These are phyloP conservation scores for Betta splendens DNA, from an alignment of 2,797 vertebrate species.

Conservation along the genomic window DNA sequence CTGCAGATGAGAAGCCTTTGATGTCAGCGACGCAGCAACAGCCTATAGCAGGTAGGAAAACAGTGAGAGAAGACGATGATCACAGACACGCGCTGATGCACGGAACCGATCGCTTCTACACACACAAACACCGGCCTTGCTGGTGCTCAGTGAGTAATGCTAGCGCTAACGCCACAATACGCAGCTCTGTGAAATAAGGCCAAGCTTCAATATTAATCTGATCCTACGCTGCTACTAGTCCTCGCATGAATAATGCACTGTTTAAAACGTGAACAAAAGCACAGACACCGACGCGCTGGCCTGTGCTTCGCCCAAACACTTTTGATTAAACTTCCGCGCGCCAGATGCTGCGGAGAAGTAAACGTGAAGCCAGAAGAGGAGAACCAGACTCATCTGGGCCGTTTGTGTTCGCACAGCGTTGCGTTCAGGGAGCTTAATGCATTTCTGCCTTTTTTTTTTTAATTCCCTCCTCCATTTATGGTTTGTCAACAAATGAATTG, in stretches of 20 bases:
- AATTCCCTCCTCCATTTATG: conserved; percentile 42
- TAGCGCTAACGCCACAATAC: too few relatives aligned
- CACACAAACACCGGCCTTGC: too few relatives aligned
- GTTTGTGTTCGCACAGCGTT: conserved; percentile 48
- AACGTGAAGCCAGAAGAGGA: conserved; percentile 28
- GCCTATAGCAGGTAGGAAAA: neutral
- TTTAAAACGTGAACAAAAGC: neutral
- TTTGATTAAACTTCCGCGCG: conserved; percentile 21
- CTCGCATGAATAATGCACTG: too few relatives aligned
- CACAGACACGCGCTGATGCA: too few relatives aligned
- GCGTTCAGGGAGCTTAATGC: conserved; percentile 34
- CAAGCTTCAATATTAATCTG: too few relatives aligned
- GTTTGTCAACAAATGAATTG: conserved; percentile 59
- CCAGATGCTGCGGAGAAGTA: conserved; percentile 33
- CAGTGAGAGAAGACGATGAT: too few relatives aligned
- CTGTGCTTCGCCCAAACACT: conserved; percentile 22
- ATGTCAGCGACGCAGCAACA: conserved; percentile 18
- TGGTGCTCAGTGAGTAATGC: too few relatives aligned
- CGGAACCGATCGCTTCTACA: too few relatives aligned
- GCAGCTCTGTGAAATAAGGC: too few relatives aligned
- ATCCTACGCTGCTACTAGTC: too few relatives aligned
- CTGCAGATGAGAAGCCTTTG: conserved; percentile 26
- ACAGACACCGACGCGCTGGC: conserved; percentile 2
- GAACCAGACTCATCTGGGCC: conserved; percentile 49
- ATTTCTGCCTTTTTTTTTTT: conserved; percentile 38